phyloP scores from a whole-genome alignment of 2,797 vertebrate genomes.

The Amblyraja radiata region DNA sequence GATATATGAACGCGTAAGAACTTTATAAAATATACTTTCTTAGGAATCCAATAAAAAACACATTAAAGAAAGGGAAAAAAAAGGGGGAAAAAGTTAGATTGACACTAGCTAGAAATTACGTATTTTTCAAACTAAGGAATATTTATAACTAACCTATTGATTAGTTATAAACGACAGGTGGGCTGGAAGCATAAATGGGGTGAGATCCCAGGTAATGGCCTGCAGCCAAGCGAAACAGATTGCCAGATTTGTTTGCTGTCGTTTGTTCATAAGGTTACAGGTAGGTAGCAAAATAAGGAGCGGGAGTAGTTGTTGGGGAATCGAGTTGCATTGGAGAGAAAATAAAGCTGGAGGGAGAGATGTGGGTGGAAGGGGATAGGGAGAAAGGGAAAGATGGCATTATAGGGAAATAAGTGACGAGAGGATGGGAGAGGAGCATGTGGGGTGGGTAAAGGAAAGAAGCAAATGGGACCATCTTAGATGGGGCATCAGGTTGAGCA shows the following conservation, averaged over 20 bases:
- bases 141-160: not conserved
- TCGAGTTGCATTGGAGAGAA: not conserved
- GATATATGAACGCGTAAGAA: not conserved
- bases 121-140: not conserved
- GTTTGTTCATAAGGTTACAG: not conserved
- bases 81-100: not conserved
- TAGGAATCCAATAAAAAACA: not conserved
- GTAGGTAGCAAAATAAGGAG: not conserved
- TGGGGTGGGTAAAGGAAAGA: too few species aligned
- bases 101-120: too few species aligned
- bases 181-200: not conserved
- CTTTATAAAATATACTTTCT: not conserved
- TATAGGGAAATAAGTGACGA: too few species aligned
- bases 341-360: too few species aligned
- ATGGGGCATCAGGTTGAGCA: too few species aligned
- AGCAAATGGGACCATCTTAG: too few species aligned
- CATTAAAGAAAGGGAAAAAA: not conserved
- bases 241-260: not conserved
- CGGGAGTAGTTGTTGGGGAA: not conserved
- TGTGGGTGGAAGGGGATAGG: too few species aligned
- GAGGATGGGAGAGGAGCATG: too few species aligned
- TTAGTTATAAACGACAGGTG: not conserved
- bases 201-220: not conserved
- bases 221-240: not conserved
- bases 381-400: too few species aligned